Evolutionary conservation across 2,888 invertebrate species (phyloP).

Genomic region (Chrysolina americana): DNA sequence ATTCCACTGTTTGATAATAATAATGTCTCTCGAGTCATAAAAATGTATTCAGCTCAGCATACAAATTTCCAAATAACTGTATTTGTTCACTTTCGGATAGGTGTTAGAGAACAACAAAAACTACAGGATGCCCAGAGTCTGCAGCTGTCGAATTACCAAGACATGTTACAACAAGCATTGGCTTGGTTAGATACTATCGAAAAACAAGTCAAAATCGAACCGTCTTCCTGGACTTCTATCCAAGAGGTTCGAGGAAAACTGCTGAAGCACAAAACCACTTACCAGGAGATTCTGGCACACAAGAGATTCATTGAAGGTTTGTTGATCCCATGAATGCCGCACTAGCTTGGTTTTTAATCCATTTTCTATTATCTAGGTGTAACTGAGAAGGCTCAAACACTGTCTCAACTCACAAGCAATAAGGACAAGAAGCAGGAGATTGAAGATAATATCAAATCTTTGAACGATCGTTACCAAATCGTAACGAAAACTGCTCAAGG

Average conservation of each 20-base stretch:
- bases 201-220: slow-evolving; percentile 81
- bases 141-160: slow-evolving; percentile 89
- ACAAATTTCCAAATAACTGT: neutral
- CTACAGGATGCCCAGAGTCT: slow-evolving; percentile 86
- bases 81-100: slow-evolving; percentile 46
- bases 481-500: slow-evolving; percentile 78
- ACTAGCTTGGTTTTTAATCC: neutral
- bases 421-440: slow-evolving; percentile 77
- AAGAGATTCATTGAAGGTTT: slow-evolving; percentile 88
- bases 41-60: no score
- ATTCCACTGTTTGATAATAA: no score
- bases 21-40: no score
- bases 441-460: slow-evolving; percentile 79
- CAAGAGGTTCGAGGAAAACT: slow-evolving; percentile 90
- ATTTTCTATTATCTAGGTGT: slow-evolving; percentile 71
- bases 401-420: slow-evolving; percentile 75
- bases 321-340: neutral
- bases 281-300: slow-evolving; percentile 92
- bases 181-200: slow-evolving; percentile 92
- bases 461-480: slow-evolving; percentile 83
- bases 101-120: slow-evolving; percentile 86
- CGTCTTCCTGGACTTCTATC: slow-evolving; percentile 81
- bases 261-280: slow-evolving; percentile 86
- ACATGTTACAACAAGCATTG: slow-evolving; percentile 85
- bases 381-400: slow-evolving; percentile 86